Evolutionary conservation across 2,113 vertebrate genomes (phyloP), one percentile per base, ranked within the genome.

Genomic region (Antechinus flavipes): DNA sequence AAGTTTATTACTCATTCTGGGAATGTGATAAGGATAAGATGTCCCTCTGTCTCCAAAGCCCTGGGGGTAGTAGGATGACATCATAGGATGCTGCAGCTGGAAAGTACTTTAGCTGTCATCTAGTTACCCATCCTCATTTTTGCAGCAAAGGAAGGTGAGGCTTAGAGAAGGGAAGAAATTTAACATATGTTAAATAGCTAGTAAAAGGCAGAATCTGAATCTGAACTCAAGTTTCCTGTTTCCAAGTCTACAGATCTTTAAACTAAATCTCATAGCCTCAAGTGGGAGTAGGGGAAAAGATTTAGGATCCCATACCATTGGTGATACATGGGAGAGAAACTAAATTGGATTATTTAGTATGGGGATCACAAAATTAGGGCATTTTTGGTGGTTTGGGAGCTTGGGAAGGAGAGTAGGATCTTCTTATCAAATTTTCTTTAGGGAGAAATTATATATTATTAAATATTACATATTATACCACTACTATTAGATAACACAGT

Each of bases 181-280:
- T 49, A 35, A 8, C 26, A 76, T 53, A 53, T 47, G 89, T 58
- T 26, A 52, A 47, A 47, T 1, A 47, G 47, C 89, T 55, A 22
- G 16, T 22, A 22, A n/a, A 22, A 46, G 46, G 23, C 42, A 22
- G 2, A n/a, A 4, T 4, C 68, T 84, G 68, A 16, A 42, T 42
- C 22, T 42, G 6, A 42, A 42, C 6, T 49, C 0, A 55, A 4
- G 16, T 58, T 93, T 68, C 42, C 6, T 42, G 54, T 42, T 0
- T 3, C 22, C 35, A 24, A 0, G 0, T 14, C n/a, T 24, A 5
- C n/a, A 25, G 19, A 1, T 50, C 52, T 27, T 46, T 50, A 12
- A 24, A 55, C 54, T 42, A 26, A 16, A 47, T 7, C 46, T 12
- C 2, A 35, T 56, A 4, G 6, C 6, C 30, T 35, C 3, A n/a